phyloP scores from a whole-genome alignment of 2,888 invertebrate species.

The Seira sanloemensis region DNA sequence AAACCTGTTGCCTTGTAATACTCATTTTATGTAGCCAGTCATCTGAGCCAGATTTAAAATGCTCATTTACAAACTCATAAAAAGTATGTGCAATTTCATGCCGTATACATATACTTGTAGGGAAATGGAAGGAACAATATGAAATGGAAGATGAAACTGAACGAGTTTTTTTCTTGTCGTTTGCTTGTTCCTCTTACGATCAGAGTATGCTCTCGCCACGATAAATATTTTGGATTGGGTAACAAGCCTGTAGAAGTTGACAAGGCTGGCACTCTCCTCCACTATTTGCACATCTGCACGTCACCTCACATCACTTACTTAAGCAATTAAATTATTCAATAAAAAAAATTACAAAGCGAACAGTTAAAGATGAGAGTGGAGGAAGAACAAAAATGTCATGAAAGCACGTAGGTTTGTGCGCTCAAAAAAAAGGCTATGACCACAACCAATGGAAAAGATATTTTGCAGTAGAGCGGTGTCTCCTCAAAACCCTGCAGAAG shows the following conservation, averaged over 20 bases:
- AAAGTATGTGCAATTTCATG: no score
- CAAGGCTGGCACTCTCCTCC: neutral
- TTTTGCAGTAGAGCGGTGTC: neutral
- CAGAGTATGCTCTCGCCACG: neutral
- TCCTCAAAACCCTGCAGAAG: neutral
- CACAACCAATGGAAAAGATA: no score
- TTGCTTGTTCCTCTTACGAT: neutral
- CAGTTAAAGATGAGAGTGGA: no score
- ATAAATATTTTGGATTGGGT: neutral
- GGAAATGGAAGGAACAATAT: no score
- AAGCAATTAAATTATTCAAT: neutral
- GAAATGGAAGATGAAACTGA: neutral
- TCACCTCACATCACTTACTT: neutral
- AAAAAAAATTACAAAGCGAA: neutral
- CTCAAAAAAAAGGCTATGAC: neutral
- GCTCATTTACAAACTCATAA: no score
- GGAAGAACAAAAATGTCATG: no score
- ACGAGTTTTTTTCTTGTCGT: neutral
- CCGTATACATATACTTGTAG: no score
- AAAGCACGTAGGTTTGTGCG: no score
- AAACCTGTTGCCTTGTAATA: neutral
- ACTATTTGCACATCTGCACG: neutral
- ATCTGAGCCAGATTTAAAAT: neutral
- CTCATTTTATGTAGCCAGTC: neutral
- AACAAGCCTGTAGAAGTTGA: neutral